Conservation (phyloP, 2,113 vertebrate species). For the Eclectus roratus region DNA sequence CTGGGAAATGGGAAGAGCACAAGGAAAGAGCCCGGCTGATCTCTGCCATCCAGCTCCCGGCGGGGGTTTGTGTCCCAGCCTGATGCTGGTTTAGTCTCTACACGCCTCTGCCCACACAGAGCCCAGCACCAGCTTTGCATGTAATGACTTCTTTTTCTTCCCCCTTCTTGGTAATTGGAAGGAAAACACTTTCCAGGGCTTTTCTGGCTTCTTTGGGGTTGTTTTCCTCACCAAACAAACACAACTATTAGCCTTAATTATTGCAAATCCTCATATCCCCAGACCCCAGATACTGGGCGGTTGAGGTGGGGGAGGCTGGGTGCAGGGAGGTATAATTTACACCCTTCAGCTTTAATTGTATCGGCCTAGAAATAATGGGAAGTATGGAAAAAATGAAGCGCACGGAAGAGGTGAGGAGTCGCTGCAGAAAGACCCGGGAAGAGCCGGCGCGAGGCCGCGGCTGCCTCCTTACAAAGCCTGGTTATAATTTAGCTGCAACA, state of each 20-base stretch:
- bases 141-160: background rate
- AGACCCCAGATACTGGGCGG: background rate
- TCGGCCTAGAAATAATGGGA: background rate
- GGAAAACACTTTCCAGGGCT: background rate
- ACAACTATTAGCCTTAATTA: slow-evolving; percentile 42
- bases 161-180: background rate
- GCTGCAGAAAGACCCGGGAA: background rate
- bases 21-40: background rate
- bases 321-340: slow-evolving; percentile 29
- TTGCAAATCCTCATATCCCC: background rate
- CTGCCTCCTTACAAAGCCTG: background rate
- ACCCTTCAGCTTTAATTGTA: slow-evolving; percentile 24
- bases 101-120: background rate
- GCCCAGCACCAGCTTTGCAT: background rate
- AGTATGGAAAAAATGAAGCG: background rate
- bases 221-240: slow-evolving; percentile 15
- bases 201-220: background rate
- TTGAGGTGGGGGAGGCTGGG: background rate
- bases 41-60: background rate
- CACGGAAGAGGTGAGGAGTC: background rate
- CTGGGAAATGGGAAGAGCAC: background rate
- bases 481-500: background rate
- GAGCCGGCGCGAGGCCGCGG: fast-evolving
- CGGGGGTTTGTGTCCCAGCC: background rate
- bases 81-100: background rate